Evolutionary conservation across 2,113 vertebrate genomes (phyloP).

Genomic region (Stictonetta naevosa): DNA sequence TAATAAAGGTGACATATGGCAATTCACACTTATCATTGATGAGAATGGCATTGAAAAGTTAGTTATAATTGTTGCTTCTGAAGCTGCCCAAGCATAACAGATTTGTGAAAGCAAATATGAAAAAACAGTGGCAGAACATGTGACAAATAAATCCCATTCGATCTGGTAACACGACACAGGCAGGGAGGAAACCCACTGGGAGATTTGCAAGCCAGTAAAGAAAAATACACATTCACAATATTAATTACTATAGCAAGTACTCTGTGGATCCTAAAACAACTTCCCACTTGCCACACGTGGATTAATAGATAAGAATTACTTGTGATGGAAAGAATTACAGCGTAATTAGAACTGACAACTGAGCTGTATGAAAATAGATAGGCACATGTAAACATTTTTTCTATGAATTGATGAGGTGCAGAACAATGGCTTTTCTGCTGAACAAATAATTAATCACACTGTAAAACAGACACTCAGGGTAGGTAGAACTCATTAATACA

Average conservation of each 20-base stretch:
- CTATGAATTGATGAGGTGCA: constrained; percentile 45
- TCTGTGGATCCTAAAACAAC: constrained; percentile 36
- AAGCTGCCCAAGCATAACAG: constrained; percentile 51
- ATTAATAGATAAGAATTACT: constrained; percentile 55
- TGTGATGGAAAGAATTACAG: constrained; percentile 53
- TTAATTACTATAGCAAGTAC: constrained; percentile 49
- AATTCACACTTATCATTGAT: constrained; percentile 56
- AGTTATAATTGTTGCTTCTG: constrained; percentile 29
- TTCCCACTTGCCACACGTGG: constrained; percentile 40
- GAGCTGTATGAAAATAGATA: constrained; percentile 52
- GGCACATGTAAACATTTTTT: constrained; percentile 39
- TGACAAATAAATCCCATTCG: constrained; percentile 61
- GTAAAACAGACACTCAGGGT: background rate
- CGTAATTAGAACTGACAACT: constrained; percentile 56
- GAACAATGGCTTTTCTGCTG: constrained; percentile 40
- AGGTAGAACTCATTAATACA: background rate
- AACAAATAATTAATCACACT: constrained; percentile 38
- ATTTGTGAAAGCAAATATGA: constrained; percentile 58
- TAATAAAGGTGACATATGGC: constrained; percentile 38
- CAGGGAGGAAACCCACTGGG: constrained; percentile 44
- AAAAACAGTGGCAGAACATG: constrained; percentile 65
- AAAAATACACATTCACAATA: constrained; percentile 51
- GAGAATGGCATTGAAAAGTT: constrained; percentile 12
- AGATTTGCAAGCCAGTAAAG: constrained; percentile 37
- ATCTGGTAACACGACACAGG: background rate